These are phyloP conservation scores for Sycophila texana DNA, from an alignment of 2,888 invertebrate species.

Conservation along the genomic window DNA sequence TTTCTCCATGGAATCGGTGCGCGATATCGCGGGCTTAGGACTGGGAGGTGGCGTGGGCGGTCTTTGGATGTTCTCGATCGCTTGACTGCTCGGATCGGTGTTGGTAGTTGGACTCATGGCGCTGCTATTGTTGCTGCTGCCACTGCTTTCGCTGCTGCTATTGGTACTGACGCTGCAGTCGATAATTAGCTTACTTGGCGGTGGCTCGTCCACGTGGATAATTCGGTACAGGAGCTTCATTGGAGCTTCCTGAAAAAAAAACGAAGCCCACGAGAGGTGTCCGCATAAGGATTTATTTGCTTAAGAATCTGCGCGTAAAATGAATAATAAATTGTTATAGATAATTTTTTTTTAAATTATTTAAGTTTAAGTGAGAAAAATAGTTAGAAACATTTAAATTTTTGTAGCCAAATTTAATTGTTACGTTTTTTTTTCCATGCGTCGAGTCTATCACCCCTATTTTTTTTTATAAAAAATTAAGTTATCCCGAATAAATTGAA, in stretches of 20 bases:
- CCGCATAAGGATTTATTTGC: not conserved
- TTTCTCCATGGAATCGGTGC: slow-evolving; percentile 57
- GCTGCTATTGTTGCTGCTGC: slow-evolving; percentile 34
- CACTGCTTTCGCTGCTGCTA: slow-evolving; percentile 41
- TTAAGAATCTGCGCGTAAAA: too few relatives aligned
- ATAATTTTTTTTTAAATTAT: too few relatives aligned
- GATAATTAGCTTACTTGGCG: slow-evolving; percentile 29
- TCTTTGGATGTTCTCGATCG: slow-evolving; percentile 69
- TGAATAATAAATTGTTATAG: too few relatives aligned
- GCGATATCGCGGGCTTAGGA: slow-evolving; percentile 64
- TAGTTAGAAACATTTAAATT: too few relatives aligned
- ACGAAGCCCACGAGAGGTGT: not conserved
- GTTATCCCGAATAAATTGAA: too few relatives aligned
- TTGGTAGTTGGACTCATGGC: not conserved
- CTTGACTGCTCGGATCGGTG: slow-evolving; percentile 54
- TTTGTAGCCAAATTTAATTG: too few relatives aligned
- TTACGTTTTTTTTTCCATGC: too few relatives aligned
- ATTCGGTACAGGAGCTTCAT: slow-evolving; percentile 69
- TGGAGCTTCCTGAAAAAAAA: slow-evolving; percentile 67
- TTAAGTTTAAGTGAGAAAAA: too few relatives aligned
- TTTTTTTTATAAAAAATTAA: too few relatives aligned
- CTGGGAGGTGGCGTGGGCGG: slow-evolving; percentile 71
- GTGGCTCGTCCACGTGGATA: slow-evolving; percentile 60
- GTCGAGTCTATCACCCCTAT: too few relatives aligned
- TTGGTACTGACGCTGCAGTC: not conserved